Base-by-base conservation (phyloP, 2,113 vertebrate genomes). In the Peromyscus maniculatus region DNA sequence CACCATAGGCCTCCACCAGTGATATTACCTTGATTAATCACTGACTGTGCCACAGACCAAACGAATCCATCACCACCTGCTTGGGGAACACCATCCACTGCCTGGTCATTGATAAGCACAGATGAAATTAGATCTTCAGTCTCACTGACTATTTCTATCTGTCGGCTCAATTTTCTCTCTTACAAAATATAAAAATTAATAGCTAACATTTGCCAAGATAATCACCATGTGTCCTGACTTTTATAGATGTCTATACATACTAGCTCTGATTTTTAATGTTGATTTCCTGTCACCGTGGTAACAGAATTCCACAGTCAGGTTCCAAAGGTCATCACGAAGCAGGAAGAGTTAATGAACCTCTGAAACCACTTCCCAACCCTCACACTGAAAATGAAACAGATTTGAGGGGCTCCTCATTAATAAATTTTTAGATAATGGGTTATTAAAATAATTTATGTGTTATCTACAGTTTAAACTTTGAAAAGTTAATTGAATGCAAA, bases 401-500 rank as follows among this genome's bases (percentile, higher is more conserved):
- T 46, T 75, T 43, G 21, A 15, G 24, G 10, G 16, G 36, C 39
- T 82, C 12, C 74, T 93, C 43, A 64, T 67, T 78, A 43, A 89
- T 33, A 33, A 31, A 39, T 66, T 72, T 94, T 33, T 74, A 93
- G 62, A 31, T 33, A 55, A 28, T 24, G 6, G 11, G 28, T 57
- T 91, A 91, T 67, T 86, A 55, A 69, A 95, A 33, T 62, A 36
- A 80, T 26, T 64, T 78, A 80, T 43, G n/a, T 64, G 43, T 49
- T 74, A 89, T 16, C 49, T 26, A 59, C 36, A 72, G 7, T 71
- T 95, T 43, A 74, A 92, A 89, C 62, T 66, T 94, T 39, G 33
- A 77, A 94, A 59, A 62, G 28, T 31, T 75, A 16, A 89, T 75
- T 39, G 9, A 96, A 89, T 80, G 26, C 84, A 91, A 96, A 86